A percentile compares a stretch with the other conserved stretches of the same genome.
Conservation (phyloP, 1,140 invertebrate genomes). For the Solenopsis fugax region DNA sequence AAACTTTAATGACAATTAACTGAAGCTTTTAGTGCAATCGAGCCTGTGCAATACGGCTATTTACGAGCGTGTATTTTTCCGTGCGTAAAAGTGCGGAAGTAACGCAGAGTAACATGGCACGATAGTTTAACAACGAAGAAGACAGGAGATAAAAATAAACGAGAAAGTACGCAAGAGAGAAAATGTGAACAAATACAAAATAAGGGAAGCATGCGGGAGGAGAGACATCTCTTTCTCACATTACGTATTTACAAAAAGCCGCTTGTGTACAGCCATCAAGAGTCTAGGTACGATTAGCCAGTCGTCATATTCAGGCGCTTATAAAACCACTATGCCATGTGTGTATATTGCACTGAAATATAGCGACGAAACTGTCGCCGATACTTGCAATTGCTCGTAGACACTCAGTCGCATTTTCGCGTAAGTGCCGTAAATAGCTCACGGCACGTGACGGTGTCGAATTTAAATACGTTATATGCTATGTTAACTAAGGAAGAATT, state of each 20-base stretch:
- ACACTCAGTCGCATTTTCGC: not conserved
- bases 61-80: slow-evolving; percentile 15
- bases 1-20: slow-evolving; percentile 9
- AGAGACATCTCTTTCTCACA: slow-evolving; percentile 30
- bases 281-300: slow-evolving; percentile 29
- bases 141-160: not conserved
- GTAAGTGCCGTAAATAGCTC: not conserved
- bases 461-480: not conserved
- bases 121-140: slow-evolving; percentile 68
- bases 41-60: slow-evolving; percentile 1
- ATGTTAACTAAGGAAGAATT: not conserved
- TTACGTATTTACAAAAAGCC: slow-evolving; percentile 71
- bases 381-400: not conserved
- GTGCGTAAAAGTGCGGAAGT: slow-evolving; percentile 57
- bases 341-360: slow-evolving; percentile 48
- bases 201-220: slow-evolving; percentile 20
- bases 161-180: not conserved
- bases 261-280: slow-evolving; percentile 45
- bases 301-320: slow-evolving; percentile 48
- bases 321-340: slow-evolving; percentile 29
- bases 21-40: slow-evolving; percentile 11
- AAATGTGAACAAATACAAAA: not conserved
- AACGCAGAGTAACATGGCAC: slow-evolving; percentile 77
- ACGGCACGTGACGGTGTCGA: not conserved
- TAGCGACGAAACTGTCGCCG: slow-evolving; percentile 22